Conservation (phyloP, 1,140 invertebrate species). For the Drosophila kikkawai region DNA sequence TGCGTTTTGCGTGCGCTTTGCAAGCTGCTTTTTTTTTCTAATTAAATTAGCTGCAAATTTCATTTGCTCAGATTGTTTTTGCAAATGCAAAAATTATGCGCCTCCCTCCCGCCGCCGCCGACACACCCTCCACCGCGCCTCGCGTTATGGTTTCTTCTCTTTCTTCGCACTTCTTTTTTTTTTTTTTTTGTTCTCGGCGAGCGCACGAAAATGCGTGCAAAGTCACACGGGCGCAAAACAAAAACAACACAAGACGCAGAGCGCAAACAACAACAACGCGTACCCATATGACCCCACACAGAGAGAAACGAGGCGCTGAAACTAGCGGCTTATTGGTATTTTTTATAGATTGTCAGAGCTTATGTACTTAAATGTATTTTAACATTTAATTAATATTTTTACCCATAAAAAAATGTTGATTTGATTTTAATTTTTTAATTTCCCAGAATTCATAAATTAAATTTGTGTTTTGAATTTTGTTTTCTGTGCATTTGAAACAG, state of each 20-base stretch:
- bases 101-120: constrained; percentile 14
- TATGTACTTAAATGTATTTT: not conserved
- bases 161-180: constrained; percentile 45
- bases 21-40: constrained; percentile 75
- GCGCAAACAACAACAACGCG: constrained; percentile 49
- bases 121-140: constrained; percentile 55
- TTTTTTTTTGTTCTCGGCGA: constrained; percentile 42
- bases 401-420: too few relatives aligned
- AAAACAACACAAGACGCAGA: constrained; percentile 59
- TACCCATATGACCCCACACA: constrained; percentile 48
- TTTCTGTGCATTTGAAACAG: not conserved
- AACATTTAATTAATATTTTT: not conserved
- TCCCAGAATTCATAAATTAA: not conserved
- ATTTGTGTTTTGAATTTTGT: too few relatives aligned
- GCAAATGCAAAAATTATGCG: constrained; percentile 66
- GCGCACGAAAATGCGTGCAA: constrained; percentile 64
- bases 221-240: constrained; percentile 56
- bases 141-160: constrained; percentile 23
- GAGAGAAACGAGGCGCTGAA: constrained; percentile 12
- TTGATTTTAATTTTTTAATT: not conserved
- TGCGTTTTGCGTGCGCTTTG: constrained; percentile 28
- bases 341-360: not conserved
- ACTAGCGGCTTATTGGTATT: not conserved
- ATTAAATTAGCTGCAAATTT: constrained; percentile 73
- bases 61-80: constrained; percentile 61